These are phyloP conservation scores for Leptodactylus fallax DNA, from an alignment of 2,797 vertebrate genomes.

Conservation along the genomic window DNA sequence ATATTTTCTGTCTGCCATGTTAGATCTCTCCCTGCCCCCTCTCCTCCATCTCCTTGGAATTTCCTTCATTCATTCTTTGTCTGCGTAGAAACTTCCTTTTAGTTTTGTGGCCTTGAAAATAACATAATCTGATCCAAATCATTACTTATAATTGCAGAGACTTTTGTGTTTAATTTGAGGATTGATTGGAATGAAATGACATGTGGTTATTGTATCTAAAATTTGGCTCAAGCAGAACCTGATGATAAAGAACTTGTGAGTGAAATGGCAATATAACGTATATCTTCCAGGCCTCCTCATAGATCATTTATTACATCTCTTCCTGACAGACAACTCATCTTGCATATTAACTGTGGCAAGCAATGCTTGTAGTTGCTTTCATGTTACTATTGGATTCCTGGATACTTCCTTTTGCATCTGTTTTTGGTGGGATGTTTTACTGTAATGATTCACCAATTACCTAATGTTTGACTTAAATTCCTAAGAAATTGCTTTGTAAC, in stretches of 20 bases:
- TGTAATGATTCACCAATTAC: not conserved
- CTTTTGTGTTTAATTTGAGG: not conserved
- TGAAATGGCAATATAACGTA: not conserved
- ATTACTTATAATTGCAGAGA: not conserved
- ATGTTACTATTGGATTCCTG: not conserved
- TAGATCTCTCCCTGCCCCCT: not conserved
- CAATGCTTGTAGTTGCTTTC: not conserved
- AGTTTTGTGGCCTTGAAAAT: not conserved
- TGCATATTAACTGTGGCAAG: not conserved
- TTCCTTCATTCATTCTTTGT: not conserved
- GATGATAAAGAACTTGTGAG: not conserved
- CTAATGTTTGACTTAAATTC: not conserved
- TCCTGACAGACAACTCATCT: not conserved
- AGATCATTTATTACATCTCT: not conserved
- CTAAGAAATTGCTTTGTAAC: not conserved
- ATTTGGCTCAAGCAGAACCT: not conserved
- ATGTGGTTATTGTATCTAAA: not conserved
- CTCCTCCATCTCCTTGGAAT: not conserved
- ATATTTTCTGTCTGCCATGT: not conserved
- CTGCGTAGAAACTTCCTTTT: not conserved
- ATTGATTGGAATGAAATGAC: not conserved
- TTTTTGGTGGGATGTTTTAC: not conserved
- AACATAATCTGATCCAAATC: not conserved
- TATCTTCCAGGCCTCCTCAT: not conserved
- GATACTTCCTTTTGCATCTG: not conserved